A percentile compares a stretch with the other conserved stretches of the same genome.
These are phyloP conservation scores for Chaetogeoica ovagalla DNA, from an alignment of 2,888 invertebrate genomes.

Conservation along the genomic window DNA sequence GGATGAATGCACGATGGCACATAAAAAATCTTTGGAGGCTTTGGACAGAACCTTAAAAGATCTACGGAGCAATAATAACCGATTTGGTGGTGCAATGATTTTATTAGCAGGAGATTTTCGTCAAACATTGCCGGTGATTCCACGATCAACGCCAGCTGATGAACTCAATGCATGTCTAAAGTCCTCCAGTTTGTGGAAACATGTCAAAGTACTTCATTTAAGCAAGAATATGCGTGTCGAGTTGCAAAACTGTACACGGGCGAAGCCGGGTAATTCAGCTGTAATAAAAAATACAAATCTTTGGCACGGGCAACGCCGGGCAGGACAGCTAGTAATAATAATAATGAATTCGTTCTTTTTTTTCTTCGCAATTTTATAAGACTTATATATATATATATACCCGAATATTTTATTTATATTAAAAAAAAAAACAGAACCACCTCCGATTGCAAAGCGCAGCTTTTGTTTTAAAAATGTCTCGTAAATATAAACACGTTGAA, in stretches of 20 bases:
- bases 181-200: conserved; percentile 54
- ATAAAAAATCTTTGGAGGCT: conserved; percentile 59
- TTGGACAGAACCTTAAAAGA: conserved; percentile 55
- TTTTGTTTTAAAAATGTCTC: conserved; percentile 47
- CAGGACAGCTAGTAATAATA: no score
- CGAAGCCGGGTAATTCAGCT: no score
- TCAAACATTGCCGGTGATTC: conserved; percentile 57
- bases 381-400: background rate
- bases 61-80: no score
- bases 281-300: no score
- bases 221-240: conserved; percentile 28
- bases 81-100: no score
- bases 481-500: conserved; percentile 46
- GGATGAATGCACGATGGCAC: conserved; percentile 59
- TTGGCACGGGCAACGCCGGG: no score
- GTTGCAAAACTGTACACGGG: no score
- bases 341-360: background rate
- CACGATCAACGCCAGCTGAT: conserved; percentile 53
- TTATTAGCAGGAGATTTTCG: conserved; percentile 57
- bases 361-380: conserved; percentile 7
- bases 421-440: background rate
- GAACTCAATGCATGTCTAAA: conserved; percentile 54
- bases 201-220: conserved; percentile 50
- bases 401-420: conserved; percentile 13
- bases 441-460: background rate